phyloP scores from a whole-genome alignment of 2,797 vertebrate species.

The Brachyrhaphis roseni region DNA sequence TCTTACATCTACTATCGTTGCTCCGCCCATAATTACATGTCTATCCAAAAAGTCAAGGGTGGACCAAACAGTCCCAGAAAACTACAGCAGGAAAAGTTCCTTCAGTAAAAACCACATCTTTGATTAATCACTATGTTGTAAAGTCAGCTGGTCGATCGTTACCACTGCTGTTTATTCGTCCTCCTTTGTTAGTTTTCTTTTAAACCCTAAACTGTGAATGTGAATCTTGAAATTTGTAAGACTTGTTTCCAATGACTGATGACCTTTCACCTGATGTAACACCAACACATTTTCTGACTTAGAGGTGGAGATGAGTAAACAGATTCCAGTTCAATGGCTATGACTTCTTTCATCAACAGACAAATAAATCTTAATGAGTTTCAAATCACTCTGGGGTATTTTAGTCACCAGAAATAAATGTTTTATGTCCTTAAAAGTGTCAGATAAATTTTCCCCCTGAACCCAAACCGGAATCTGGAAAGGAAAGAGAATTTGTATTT shows the following conservation, averaged over 20 bases:
- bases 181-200: not conserved
- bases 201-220: not conserved
- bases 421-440: not conserved
- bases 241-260: not conserved
- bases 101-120: not conserved
- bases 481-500: not conserved
- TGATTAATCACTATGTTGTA: not conserved
- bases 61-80: not conserved
- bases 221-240: not conserved
- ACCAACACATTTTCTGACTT: not conserved
- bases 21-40: not conserved
- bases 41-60: not conserved
- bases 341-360: not conserved
- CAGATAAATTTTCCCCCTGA: not conserved
- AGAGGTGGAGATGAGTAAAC: not conserved
- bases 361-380: not conserved
- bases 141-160: not conserved
- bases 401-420: not conserved
- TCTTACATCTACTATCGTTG: not conserved
- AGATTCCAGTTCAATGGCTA: not conserved
- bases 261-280: not conserved
- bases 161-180: not conserved
- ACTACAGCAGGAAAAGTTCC: not conserved
- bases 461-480: not conserved
- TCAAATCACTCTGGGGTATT: not conserved